Percentiles rank a stretch among this genome's conserved stretches.
Conservation (phyloP, 2,797 vertebrate genomes). For the Pangasius sanitwongsei region DNA sequence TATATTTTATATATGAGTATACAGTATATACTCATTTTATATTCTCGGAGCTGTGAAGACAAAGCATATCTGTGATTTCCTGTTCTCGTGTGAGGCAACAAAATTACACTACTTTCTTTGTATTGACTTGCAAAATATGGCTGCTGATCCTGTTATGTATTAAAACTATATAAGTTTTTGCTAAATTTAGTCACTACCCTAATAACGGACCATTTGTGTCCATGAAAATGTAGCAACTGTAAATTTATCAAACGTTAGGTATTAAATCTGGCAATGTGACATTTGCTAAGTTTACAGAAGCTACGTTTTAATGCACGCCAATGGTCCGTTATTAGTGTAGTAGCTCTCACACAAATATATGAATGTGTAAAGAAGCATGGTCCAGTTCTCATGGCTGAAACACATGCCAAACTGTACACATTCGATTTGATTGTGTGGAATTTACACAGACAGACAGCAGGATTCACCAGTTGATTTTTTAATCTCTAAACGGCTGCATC, state of each 20-base stretch:
- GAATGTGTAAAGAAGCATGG: background rate
- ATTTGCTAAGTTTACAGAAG: background rate
- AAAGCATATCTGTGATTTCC: background rate
- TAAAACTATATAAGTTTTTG: background rate
- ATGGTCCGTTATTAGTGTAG: background rate
- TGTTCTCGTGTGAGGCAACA: background rate
- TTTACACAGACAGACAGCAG: conserved; percentile 12
- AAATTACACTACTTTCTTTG: background rate
- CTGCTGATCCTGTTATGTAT: background rate
- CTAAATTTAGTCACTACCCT: background rate
- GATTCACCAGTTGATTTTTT: background rate
- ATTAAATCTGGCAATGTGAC: background rate
- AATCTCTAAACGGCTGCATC: conserved; percentile 63
- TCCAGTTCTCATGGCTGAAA: background rate
- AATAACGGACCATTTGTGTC: background rate
- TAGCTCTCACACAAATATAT: background rate
- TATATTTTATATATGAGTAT: background rate
- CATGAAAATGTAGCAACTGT: background rate
- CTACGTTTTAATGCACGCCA: background rate
- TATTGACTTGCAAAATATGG: background rate
- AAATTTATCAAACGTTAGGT: background rate
- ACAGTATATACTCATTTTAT: background rate
- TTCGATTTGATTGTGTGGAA: background rate
- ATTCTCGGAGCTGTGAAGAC: background rate
- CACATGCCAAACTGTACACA: background rate